Evolutionary conservation across 2,797 vertebrate species (phyloP), one percentile per base, ranked within the genome.

Genomic region (Chaetodon trifasciatus): DNA sequence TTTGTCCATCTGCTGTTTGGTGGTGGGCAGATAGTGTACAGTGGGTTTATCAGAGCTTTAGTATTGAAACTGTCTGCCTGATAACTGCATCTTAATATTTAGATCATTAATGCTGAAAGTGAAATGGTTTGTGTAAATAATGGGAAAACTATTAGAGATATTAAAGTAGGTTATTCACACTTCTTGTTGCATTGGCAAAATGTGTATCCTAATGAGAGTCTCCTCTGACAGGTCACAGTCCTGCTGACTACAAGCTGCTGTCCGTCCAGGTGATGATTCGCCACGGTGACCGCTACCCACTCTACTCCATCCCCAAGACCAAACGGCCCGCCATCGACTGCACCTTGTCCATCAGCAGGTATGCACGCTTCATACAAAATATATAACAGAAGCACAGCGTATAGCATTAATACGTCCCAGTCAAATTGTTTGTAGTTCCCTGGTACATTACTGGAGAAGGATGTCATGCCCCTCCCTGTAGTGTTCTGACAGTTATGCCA

Each of bases 221-320:
- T 88, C 49, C 16, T 83, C 81, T 85, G 32, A 8, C 86, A 99
- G 98, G 98, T 89, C 97, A 99, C 52, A 97, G 97, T 77, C 98
- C 96, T 12, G 97, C 96, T 35, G 97, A 99, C 88, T 98, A 98
- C 88, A 97, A 96, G 90, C 94, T 99, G 83, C 93, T 98, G 70
- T 97, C 97, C 0, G 97, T 98, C 63, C 97, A 99, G 11, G 97
- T 98, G 91, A 95, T 99, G 95, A 98, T 99, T 91, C 97, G 98
- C 39, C 98, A 99, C 5, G 98, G 98, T 0, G 98, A 99, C 90
- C 95, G 98, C 64, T 99, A 99, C 74, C 98, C 97, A 0, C 96
- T 99, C 0, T 99, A 99, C 84, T 93, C 95, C 89, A 99, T 99
- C 91, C 98, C 98, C 70, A 98, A 96, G 92, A 99, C 97, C 79